A percentile compares a stretch with the other conserved stretches of the same genome.
Evolutionary conservation across 2,888 invertebrate genomes (phyloP).

Genomic region (Lycaena phlaeas): DNA sequence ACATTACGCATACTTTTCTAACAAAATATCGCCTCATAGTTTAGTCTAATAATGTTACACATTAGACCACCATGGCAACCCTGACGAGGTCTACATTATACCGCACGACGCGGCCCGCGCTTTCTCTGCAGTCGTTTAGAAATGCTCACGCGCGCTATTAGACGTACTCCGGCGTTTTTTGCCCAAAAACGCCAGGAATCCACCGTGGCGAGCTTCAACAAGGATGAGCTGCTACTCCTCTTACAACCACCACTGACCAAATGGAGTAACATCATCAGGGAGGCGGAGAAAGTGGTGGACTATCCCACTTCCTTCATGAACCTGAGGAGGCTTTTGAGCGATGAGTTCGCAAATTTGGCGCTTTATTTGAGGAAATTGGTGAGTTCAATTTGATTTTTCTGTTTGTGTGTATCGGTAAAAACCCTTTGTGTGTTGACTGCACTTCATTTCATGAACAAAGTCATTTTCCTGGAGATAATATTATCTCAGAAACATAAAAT

Average conservation of each 20-base stretch:
- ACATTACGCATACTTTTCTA: no score
- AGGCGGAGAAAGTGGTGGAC: constrained; percentile 68
- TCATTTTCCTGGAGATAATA: no score
- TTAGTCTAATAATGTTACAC: constrained; percentile 11
- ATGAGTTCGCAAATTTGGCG: constrained; percentile 74
- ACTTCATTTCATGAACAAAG: no score
- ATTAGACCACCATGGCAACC: constrained; percentile 17
- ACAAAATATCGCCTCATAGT: no score
- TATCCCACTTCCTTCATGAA: constrained; percentile 75
- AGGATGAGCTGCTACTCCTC: constrained; percentile 58
- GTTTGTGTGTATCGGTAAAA: no score
- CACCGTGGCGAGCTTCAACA: constrained; percentile 58
- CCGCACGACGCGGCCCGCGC: constrained; percentile 12
- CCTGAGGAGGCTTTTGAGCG: constrained; percentile 72
- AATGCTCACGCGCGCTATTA: constrained; percentile 50
- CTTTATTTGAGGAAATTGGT: constrained; percentile 66
- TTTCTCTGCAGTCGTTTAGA: constrained; percentile 17
- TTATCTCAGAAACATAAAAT: no score
- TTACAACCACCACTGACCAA: constrained; percentile 58
- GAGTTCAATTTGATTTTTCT: constrained; percentile 27
- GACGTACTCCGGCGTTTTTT: constrained; percentile 47
- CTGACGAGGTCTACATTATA: constrained; percentile 13
- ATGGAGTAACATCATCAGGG: constrained; percentile 61
- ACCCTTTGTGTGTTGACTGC: no score
- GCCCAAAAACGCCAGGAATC: constrained; percentile 58